Evolutionary conservation across 2,113 vertebrate genomes (phyloP), one percentile per base, ranked within the genome.

Genomic region (Hemiprocne comata): DNA sequence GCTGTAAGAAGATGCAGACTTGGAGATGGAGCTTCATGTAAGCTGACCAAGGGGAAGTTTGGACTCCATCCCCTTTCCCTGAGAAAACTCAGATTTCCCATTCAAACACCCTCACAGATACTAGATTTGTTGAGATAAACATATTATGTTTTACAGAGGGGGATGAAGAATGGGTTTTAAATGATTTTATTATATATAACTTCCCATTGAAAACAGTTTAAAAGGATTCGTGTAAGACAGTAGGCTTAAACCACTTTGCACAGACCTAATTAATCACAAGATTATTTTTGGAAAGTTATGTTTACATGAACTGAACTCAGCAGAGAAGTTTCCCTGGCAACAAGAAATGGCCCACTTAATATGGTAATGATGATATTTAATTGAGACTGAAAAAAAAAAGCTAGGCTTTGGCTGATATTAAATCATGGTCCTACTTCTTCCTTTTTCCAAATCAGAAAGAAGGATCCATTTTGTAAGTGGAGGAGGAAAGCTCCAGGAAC

Each of bases 201-300:
- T 71, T 64, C 28, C 51, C 48, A 48, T 12, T 64, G 46, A 92
- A 53, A 78, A 83, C 71, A 7, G 29, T 57, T 72, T n/a, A 65
- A 81, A 93, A 93, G n/a, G 38, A 64, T 64, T 29, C 64, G 53
- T 33, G 57, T 65, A 88, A 77, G 90, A 54, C 0, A 31, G 78
- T 60, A 89, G 87, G 89, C 71, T 89, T 54, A 60, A 58, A 74
- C 31, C 69, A 54, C 90, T 93, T 88, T 3, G 40, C 77, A 89
- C 26, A 96, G 90, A 74, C 65, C 83, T 94, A 94, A 96, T 93
- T 96, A 95, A 97, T 96, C 88, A 90, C 79, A 70, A 90, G 82
- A 91, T 92, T 96, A 97, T 97, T 97, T 96, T 95, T 86, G 92
- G 96, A 84, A 97, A 95, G 79, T 95, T 93, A 50, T 92, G 93